Evolutionary conservation across 2,113 vertebrate species (phyloP).

Genomic region (Sinocyclocheilus anshuiensis): DNA sequence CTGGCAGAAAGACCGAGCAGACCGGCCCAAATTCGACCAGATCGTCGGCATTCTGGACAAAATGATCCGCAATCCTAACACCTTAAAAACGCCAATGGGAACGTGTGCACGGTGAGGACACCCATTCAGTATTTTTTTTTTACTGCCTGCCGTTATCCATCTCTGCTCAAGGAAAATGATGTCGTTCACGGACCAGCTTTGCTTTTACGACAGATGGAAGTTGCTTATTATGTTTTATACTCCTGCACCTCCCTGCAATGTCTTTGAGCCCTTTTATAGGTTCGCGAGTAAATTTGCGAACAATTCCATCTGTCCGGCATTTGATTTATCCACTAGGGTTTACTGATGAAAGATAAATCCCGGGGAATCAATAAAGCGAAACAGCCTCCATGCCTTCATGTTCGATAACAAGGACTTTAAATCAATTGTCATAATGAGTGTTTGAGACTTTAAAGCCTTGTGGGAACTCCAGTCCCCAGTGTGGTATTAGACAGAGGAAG

Average conservation of each 20-base stretch:
- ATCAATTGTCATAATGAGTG: slow-evolving; percentile 78
- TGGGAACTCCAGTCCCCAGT: slow-evolving; percentile 63
- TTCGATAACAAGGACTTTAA: slow-evolving; percentile 73
- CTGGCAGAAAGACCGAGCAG: slow-evolving; percentile 96
- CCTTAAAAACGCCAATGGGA: slow-evolving; percentile 93
- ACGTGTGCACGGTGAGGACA: slow-evolving; percentile 90
- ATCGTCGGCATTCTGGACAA: slow-evolving; percentile 98
- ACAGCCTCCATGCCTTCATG: slow-evolving; percentile 69
- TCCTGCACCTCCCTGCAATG: background rate
- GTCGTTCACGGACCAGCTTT: background rate
- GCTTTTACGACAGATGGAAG: slow-evolving; percentile 6
- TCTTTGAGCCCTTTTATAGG: slow-evolving; percentile 28
- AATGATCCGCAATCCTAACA: slow-evolving; percentile 99
- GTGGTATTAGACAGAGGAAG: slow-evolving; percentile 70
- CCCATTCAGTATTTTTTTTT: background rate
- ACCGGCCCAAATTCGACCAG: slow-evolving; percentile 98
- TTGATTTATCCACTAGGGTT: slow-evolving; percentile 67
- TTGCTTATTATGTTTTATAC: background rate
- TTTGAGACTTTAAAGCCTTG: slow-evolving; percentile 70
- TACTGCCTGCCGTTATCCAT: background rate
- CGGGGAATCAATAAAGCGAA: slow-evolving; percentile 66
- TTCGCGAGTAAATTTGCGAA: slow-evolving; percentile 61
- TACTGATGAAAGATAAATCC: slow-evolving; percentile 74
- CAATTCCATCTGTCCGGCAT: slow-evolving; percentile 59
- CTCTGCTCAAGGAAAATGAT: slow-evolving; percentile 4